Base-by-base conservation (phyloP, 2,888 invertebrate genomes). In the Ethmia dodecea region DNA sequence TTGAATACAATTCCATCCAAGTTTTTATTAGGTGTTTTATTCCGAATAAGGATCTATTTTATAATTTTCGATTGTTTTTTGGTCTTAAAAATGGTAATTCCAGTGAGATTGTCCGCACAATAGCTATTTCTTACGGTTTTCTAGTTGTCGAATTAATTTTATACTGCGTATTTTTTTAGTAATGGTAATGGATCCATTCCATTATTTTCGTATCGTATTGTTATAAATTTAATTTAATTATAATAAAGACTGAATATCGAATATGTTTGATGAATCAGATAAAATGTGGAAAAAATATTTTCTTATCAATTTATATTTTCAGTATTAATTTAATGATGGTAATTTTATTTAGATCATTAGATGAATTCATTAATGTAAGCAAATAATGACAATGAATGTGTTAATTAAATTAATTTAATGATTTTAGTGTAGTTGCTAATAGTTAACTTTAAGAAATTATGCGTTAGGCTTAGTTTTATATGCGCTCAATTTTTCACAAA, bases 401-500 rank as follows among this genome's bases (percentile, higher is more conserved):
- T n/a, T n/a, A 31, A 37, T 46, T 42, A 37, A 46, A 49, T 55
- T 54, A 56, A 58, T 55, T 51, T 36, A 44, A 54, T 56, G 56
- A 55, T 49, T 55, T 51, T 50, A 45, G 46, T 60, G 64, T 60
- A 58, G 59, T 18, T 18, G 18, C 52, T 51, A 58, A n/a, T 37
- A 26, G 16, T 38, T 48, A 40, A 35, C 47, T 49, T 45, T 52
- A 49, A 53, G 45, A 38, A 48, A 55, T 55, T 59, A 63, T 60
- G n/a, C n/a, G 50, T 61, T 77, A 81, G 73, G 49, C 52, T 72
- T 78, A 77, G 60, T 77, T 66, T 68, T 40, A 61, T 71, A 73
- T 56, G 71, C 78, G 80, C 81, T 81, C 80, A 83, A 81, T 80
- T 78, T 66, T 79, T 79, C 83, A 78, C 80, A 60, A 80, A 76